Base-by-base conservation (phyloP, 2,888 invertebrate genomes). In the Cerastoderma edule region DNA sequence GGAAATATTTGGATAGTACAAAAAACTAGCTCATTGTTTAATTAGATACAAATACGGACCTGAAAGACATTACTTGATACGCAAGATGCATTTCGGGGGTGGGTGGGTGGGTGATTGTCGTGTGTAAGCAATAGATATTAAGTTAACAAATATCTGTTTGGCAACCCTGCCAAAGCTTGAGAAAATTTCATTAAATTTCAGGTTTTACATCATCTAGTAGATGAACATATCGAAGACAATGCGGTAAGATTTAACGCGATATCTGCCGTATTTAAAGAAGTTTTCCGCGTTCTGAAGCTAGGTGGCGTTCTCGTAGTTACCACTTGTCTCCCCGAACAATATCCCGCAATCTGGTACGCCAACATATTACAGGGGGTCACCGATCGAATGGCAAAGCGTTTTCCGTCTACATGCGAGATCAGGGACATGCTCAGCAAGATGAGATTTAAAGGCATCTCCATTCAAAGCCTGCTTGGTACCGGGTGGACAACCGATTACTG, bases 401-500 rank as follows among this genome's bases (percentile, higher is more conserved):
- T 30, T 19, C 56, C 56, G n/a, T 28, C 56, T 16, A 4, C 4
- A 2, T 30, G 32, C 32, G 30, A 56, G 19, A n/a, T 56, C 30
- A 10, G 27, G n/a, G 56, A 32, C 6, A 56, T 56, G 56, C n/a
- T 56, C 8, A n/a, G 8, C 32, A n/a, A 32, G 19, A 32, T 30
- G 13, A n/a, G n/a, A n/a, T 56, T 56, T 19, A 8, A 32, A 28
- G 30, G 32, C 10, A n/a, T 56, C 6, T 56, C 56, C n/a, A 56
- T 56, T 32, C 10, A 32, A 13, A 32, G 30, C 10, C 28, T 56
- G 10, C 13, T 32, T 19, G 56, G 56, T 27, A 27, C 27, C 5
- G 56, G 32, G 13, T 56, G 56, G 56, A 19, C 56, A 6, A 56
- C 19, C 28, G 56, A 56, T 27, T 56, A 56, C 56, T 56, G 56